Conservation (phyloP, 2,888 invertebrate species). For the Nephrotoma flavescens region DNA sequence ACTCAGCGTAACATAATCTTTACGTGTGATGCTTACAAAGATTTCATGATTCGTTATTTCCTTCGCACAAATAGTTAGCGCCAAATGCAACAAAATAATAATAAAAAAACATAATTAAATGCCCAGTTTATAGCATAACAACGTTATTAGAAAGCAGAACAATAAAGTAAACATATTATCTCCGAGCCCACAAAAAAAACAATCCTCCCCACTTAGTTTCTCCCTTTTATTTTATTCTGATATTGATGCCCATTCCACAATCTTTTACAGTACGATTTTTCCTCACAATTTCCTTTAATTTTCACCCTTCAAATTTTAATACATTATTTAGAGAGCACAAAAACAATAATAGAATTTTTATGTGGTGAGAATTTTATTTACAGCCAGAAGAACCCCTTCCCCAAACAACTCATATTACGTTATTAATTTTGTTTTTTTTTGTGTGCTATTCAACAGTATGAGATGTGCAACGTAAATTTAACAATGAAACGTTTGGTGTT, state of each 20-base stretch:
- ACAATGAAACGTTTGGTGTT: background rate
- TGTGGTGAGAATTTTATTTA: background rate
- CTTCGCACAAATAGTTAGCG: too few relatives aligned
- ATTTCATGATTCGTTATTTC: too few relatives aligned
- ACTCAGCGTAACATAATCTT: too few relatives aligned
- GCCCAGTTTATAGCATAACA: too few relatives aligned
- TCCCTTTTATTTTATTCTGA: background rate
- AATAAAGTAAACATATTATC: too few relatives aligned
- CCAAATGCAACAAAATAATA: too few relatives aligned
- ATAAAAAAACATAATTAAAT: too few relatives aligned
- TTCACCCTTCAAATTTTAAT: background rate
- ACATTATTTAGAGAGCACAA: background rate
- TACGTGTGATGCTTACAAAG: too few relatives aligned
- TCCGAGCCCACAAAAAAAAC: too few relatives aligned
- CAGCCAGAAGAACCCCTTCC: background rate
- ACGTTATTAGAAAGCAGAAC: too few relatives aligned
- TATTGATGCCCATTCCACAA: background rate
- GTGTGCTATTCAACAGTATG: background rate
- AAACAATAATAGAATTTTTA: background rate
- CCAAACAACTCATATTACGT: background rate
- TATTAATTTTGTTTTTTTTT: background rate
- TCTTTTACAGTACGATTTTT: background rate
- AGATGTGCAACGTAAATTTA: background rate
- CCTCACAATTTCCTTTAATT: background rate
- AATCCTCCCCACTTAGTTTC: too few relatives aligned